Conservation (phyloP, 2,888 invertebrate genomes). For the Oligia strigilis region DNA sequence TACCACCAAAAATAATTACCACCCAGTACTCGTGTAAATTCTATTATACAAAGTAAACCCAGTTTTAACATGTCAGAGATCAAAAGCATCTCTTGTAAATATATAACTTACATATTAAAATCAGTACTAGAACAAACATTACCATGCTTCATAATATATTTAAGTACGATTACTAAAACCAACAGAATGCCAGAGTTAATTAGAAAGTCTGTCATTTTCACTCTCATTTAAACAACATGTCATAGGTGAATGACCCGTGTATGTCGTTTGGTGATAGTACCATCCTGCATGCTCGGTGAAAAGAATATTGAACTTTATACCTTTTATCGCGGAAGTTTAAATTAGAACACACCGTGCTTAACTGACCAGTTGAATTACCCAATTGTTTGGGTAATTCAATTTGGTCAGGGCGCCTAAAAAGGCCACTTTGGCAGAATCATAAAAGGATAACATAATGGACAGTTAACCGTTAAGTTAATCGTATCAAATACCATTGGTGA, state of each 20-base stretch:
- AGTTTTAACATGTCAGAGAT: not conserved
- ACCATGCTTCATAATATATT: conserved; percentile 31
- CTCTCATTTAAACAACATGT: not conserved
- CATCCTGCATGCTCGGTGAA: not conserved
- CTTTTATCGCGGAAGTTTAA: not conserved
- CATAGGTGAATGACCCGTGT: conserved; percentile 15
- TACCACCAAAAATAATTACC: not conserved
- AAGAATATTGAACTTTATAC: not conserved
- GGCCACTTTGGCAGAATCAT: too few relatives aligned
- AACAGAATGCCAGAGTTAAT: conserved; percentile 22
- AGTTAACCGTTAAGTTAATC: too few relatives aligned
- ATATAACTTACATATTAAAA: conserved; percentile 6
- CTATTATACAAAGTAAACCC: not conserved
- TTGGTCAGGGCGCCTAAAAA: too few relatives aligned
- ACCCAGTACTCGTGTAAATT: not conserved
- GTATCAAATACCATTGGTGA: too few relatives aligned
- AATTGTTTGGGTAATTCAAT: too few relatives aligned
- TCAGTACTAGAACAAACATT: conserved; percentile 13
- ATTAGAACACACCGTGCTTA: not conserved
- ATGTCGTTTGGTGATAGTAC: not conserved
- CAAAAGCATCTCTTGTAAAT: not conserved
- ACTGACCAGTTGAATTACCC: not conserved
- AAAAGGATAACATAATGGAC: too few relatives aligned
- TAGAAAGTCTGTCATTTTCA: conserved; percentile 32
- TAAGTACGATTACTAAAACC: conserved; percentile 16